Evolutionary conservation across 1,140 invertebrate genomes (phyloP), one percentile per base, ranked within the genome.

Genomic region (Eriocheir sinensis): DNA sequence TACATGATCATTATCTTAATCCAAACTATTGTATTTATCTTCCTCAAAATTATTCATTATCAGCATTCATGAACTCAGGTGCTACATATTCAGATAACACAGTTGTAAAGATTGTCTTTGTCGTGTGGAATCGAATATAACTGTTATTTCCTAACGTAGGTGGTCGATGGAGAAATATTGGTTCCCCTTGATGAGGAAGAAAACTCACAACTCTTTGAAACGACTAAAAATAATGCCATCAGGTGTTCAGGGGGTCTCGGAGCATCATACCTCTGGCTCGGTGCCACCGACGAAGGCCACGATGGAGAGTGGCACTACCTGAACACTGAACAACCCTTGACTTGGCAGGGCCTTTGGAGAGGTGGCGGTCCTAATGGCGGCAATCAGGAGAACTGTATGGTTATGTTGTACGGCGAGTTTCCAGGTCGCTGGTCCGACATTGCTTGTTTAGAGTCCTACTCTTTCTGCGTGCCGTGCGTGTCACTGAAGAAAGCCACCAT

Each of bases 401-500:
- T 94, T 3, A 94, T 94, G 93, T 79, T 91, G 6, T 48, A 34
- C 21, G 93, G 80, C 2, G 36, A 89, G 3, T 94, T 94, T n/a
- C 93, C 93, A 27, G 80, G 79, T 4, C 79, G 38, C 32, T 94
- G 93, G 93, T 94, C 93, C 17, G 93, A 94, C 89, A 94, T 94
- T 9, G 89, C 93, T 38, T 94, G 93, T 38, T 81, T 94, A 3
- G 89, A 94, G 32, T 60, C 89, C 34, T 94, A 94, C 44, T 83
- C 93, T 79, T 94, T 94, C 89, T 94, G 89, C 41, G 93, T 91
- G 8, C 93, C 93, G 6, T 94, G 93, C 36, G 93, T 91, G 72
- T 94, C 60, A 44, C 32, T 32, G 32, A 40, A 21, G 34, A 34
- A 36, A 21, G n/a, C 79, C 2, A 60, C 89, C 21, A 38, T 94